Base-by-base conservation (phyloP, 2,113 vertebrate genomes). In the Elanus axillaris region DNA sequence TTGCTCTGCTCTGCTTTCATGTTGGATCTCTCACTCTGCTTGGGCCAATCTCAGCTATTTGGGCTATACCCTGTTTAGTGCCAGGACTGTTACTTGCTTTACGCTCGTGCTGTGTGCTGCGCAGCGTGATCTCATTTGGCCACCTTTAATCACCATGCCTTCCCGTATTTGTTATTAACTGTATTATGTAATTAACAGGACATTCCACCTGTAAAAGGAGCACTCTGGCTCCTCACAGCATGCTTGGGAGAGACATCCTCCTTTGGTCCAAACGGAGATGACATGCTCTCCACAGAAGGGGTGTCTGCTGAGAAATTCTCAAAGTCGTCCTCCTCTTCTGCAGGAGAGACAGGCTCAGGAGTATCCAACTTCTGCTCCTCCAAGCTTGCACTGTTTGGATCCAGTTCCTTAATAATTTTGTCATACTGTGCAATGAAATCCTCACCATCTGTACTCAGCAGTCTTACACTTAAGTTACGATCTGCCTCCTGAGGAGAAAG, bases 181-280 rank as follows among this genome's bases (percentile, higher is more conserved):
- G 26, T 53, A 29, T 53, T 29, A 79, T 5, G 17, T 26, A 89
- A 89, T 43, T 55, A 91, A 83, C 11, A 88, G 64, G 66, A 96
- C 32, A 18, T 29, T 86, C 97, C 73, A 99, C 99, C 99, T 98
- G 99, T 99, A 96, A 99, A 99, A 4, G 99, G 99, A 40, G 96
- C 88, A 19, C 96, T 96, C 40, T 98, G 98, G 84, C 83, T 98
- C 94, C 98, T 97, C 7, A 43, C n/a, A 58, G 94, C 82, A 6
- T 91, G 97, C 67, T 78, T 59, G 42, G 96, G 93, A 87, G 71
- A 90, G 13, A 63, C 9, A 5, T 94, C 47, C 29, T 94, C 97
- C 97, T 98, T 98, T 22, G 76, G 75, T 76, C 98, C 98, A 85
- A 99, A 99, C 0, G 98, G 99, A 50, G 98, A 98, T 4, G 97